Evolutionary conservation across 2,113 vertebrate genomes (phyloP), one percentile per base, ranked within the genome.

Genomic region (Hiodon tergisus): DNA sequence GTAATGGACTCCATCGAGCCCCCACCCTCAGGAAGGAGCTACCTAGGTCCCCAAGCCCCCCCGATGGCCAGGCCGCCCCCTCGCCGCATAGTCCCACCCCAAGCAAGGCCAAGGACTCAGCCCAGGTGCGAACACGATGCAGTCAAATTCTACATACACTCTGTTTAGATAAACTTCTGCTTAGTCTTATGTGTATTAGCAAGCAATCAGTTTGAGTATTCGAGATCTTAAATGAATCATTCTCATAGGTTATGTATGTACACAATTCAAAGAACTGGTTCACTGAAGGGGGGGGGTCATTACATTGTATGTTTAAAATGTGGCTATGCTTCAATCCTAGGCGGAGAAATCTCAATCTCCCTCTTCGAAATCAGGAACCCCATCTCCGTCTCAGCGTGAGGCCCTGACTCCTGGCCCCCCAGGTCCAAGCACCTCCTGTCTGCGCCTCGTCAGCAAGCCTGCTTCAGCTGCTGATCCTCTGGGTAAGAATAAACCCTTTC

Each of bases 341-440:
- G 85, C 86, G 84, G 90, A 93, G 68, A 93, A 92, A 79, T 90
- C 91, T 55, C 83, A 87, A 46, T 81, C 89, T 6, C 87, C 93
- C 0, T 60, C 86, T 78, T 90, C 93, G 9, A 94, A 93, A 78
- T 91, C 92, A 3, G 86, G 90, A 4, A 85, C 86, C 31, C 87
- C 94, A 2, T 95, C 94, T 2, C 92, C 93, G 0, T 90, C 90
- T 0, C 83, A 92, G 78, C 87, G 76, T 0, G 92, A 95, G 0
- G 78, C 92, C 1, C 87, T 92, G 10, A 93, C 91, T 0, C 93
- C 94, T 0, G 92, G 93, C 0, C 83, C 88, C 3, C 87, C 92
- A 0, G 92, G 92, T 4, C 92, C 93, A 72, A 96, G 96, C 89
- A 94, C 91, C 0, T 8, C 86, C 79, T 91, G 88, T 52, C 86